Percentiles rank a stretch among this genome's conserved stretches.
Conservation (phyloP, 2,888 invertebrate genomes). For the Rhagophthalmus giganteus region DNA sequence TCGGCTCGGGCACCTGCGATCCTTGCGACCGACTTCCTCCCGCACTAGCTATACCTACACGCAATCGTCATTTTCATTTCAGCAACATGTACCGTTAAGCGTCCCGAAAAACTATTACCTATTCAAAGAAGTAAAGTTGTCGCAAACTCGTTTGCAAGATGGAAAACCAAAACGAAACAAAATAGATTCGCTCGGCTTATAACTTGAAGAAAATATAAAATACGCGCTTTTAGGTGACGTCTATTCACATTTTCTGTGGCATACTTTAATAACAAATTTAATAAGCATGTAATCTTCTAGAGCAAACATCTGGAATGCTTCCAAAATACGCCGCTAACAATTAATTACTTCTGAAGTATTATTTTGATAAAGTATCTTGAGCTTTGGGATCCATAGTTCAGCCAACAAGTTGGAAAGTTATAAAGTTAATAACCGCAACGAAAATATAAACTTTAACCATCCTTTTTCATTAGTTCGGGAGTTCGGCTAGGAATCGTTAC, state of each 20-base stretch:
- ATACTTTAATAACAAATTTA: slow-evolving; percentile 4
- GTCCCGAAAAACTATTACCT: too few relatives aligned
- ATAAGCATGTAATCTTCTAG: slow-evolving; percentile 14
- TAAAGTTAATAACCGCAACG: slow-evolving; percentile 49
- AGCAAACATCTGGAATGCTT: slow-evolving; percentile 38
- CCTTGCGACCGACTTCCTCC: slow-evolving; percentile 32
- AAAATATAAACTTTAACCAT: slow-evolving; percentile 50
- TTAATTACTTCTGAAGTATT: slow-evolving; percentile 50
- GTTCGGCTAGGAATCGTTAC: slow-evolving; percentile 40
- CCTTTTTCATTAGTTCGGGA: slow-evolving; percentile 50
- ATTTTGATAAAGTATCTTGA: slow-evolving; percentile 49
- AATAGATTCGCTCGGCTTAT: too few relatives aligned
- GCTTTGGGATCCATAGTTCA: slow-evolving; percentile 44
- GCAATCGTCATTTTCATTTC: slow-evolving; percentile 23
- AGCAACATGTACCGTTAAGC: too few relatives aligned
- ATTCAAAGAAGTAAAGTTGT: too few relatives aligned
- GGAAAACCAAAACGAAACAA: too few relatives aligned
- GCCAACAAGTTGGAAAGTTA: slow-evolving; percentile 45
- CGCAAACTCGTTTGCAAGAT: too few relatives aligned
- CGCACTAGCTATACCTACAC: slow-evolving; percentile 27
- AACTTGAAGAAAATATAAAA: too few relatives aligned
- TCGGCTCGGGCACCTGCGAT: slow-evolving; percentile 44
- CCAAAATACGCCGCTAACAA: slow-evolving; percentile 45
- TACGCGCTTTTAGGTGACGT: too few relatives aligned
- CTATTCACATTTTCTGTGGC: too few relatives aligned